A percentile compares a stretch with the other conserved stretches of the same genome.
Conservation (phyloP, 1,140 invertebrate species). For the Galleria mellonella region DNA sequence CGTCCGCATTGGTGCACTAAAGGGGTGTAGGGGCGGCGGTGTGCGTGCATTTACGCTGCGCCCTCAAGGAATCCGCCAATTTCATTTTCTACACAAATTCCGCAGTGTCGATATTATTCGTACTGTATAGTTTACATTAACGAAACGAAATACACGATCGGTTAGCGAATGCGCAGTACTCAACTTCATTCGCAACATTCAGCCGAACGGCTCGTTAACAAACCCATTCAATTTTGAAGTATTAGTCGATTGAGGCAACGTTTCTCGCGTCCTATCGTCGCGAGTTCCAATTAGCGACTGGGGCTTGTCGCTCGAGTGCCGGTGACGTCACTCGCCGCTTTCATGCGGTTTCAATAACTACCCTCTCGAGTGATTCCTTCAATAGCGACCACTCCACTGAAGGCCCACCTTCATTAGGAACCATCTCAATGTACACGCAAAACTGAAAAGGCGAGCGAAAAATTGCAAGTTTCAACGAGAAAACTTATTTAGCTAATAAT, state of each 20-base stretch:
- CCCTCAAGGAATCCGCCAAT: conserved; percentile 40
- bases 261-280: conserved; percentile 67
- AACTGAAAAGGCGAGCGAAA: conserved; percentile 61
- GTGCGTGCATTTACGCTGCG: conserved; percentile 45
- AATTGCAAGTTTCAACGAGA: conserved; percentile 65
- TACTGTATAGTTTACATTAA: conserved; percentile 19
- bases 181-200: conserved; percentile 61
- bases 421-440: conserved; percentile 60
- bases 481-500: conserved; percentile 68
- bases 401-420: conserved; percentile 60
- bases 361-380: conserved; percentile 64
- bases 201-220: conserved; percentile 66
- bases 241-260: conserved; percentile 69
- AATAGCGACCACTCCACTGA: conserved; percentile 66
- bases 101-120: conserved; percentile 25
- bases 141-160: conserved; percentile 17
- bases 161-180: conserved; percentile 50
- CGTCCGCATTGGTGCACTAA: conserved; percentile 68
- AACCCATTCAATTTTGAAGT: conserved; percentile 71
- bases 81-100: conserved; percentile 25
- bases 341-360: conserved; percentile 69
- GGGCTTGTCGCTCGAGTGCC: conserved; percentile 61
- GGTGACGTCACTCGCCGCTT: conserved; percentile 67
- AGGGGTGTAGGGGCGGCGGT: conserved; percentile 55
- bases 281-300: conserved; percentile 73